phyloP scores from a whole-genome alignment of 2,888 invertebrate species.

The Capitulum mitella region DNA sequence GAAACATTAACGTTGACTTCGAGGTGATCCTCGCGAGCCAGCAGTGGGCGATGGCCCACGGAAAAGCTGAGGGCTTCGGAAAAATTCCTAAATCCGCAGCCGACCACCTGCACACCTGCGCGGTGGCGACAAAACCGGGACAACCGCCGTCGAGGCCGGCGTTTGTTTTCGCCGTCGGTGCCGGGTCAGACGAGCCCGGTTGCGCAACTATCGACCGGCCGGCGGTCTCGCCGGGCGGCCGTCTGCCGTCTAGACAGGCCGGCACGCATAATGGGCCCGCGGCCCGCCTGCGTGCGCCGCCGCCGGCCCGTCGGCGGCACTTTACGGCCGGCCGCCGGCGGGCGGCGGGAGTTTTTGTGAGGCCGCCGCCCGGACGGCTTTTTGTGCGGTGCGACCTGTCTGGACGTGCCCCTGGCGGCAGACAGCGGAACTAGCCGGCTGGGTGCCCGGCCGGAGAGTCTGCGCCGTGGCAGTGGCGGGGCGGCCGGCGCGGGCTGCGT shows the following conservation, averaged over 20 bases:
- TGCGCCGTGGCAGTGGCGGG: constrained; percentile 1
- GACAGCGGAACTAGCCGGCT: constrained; percentile 5
- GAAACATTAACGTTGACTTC: too few relatives aligned
- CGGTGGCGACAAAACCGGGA: too few relatives aligned
- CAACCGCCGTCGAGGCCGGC: too few relatives aligned
- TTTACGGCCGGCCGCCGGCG: neutral
- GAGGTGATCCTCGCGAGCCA: too few relatives aligned
- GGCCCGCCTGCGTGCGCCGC: neutral
- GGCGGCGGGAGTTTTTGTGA: neutral
- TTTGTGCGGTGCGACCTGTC: constrained; percentile 7
- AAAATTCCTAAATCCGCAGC: too few relatives aligned
- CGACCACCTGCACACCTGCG: too few relatives aligned
- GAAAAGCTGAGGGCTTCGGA: too few relatives aligned
- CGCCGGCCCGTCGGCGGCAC: neutral
- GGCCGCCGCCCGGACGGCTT: neutral
- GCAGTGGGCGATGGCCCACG: too few relatives aligned
- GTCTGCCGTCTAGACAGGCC: constrained; percentile 11
- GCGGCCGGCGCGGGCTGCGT: neutral
- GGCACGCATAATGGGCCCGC: constrained; percentile 6
- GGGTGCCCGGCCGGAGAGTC: neutral
- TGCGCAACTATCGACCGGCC: constrained; percentile 4
- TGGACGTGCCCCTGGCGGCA: constrained; percentile 1
- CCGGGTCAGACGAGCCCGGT: neutral
- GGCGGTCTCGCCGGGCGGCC: neutral
- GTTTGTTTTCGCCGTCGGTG: neutral